These are phyloP conservation scores for Cephus rjabovi DNA, from an alignment of 2,888 invertebrate species.

Conservation along the genomic window DNA sequence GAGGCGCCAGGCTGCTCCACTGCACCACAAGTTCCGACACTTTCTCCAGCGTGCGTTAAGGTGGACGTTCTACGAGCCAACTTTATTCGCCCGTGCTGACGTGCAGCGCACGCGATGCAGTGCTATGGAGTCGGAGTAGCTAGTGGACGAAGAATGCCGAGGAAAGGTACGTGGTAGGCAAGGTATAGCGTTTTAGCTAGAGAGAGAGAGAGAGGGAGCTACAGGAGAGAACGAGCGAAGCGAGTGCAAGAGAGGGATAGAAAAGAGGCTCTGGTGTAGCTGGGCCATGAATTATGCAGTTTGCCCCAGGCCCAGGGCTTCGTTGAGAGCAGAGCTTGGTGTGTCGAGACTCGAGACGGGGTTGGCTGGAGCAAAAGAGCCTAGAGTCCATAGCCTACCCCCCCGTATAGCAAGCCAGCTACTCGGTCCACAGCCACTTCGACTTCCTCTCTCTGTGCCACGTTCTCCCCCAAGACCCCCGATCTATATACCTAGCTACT, in stretches of 20 bases:
- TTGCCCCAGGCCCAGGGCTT: constrained; percentile 56
- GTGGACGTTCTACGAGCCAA: constrained; percentile 33
- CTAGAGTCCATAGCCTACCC: constrained; percentile 21
- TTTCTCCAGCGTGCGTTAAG: neutral
- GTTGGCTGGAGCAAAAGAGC: constrained; percentile 8
- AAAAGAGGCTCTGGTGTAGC: constrained; percentile 41
- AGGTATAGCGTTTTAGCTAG: constrained; percentile 19
- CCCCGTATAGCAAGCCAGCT: neutral
- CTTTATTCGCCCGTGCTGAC: constrained; percentile 46
- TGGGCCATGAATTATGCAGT: constrained; percentile 65
- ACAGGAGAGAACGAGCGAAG: constrained; percentile 21
- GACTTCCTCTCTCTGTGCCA: constrained; percentile 22
- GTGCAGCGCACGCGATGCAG: constrained; percentile 49
- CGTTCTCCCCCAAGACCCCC: neutral
- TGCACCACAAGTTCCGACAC: neutral
- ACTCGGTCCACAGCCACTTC: constrained; percentile 42
- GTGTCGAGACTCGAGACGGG: neutral
- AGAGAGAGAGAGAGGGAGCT: constrained; percentile 30
- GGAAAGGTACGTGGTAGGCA: neutral
- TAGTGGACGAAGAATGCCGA: constrained; percentile 22
- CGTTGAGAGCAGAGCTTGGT: neutral
- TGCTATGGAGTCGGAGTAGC: constrained; percentile 27
- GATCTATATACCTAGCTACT: neutral
- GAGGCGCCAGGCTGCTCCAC: constrained; percentile 33
- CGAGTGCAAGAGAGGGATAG: constrained; percentile 23